Percentiles rank a stretch among this genome's conserved stretches.
Conservation (phyloP, 1,140 invertebrate species). For the Drosophila gunungcola region DNA sequence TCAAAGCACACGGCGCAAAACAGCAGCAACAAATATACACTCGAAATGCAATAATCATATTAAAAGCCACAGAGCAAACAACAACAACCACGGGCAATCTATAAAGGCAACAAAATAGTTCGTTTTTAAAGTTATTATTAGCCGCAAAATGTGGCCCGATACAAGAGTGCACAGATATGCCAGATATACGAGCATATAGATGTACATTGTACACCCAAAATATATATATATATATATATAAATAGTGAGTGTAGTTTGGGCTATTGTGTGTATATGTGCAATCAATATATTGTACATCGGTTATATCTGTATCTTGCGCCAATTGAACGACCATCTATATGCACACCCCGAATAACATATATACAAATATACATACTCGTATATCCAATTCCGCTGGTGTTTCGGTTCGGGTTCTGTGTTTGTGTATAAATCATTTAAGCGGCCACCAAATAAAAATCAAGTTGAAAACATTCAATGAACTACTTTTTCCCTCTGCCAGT, state of each 20-base stretch:
- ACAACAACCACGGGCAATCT: slow-evolving; percentile 53
- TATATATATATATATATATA: slow-evolving; percentile 13
- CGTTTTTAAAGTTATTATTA: slow-evolving; percentile 83
- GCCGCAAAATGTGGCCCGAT: slow-evolving; percentile 77
- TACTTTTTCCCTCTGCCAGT: slow-evolving; percentile 60
- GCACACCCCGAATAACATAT: slow-evolving; percentile 18
- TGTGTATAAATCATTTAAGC: slow-evolving; percentile 81
- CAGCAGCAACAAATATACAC: slow-evolving; percentile 36
- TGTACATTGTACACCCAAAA: slow-evolving; percentile 21
- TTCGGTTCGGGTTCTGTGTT: slow-evolving; percentile 41
- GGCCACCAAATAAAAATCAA: slow-evolving; percentile 81
- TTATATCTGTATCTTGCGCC: slow-evolving; percentile 66
- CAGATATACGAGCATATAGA: slow-evolving; percentile 34
- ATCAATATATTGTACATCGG: slow-evolving; percentile 72
- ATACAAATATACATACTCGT: slow-evolving; percentile 6
- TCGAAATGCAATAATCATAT: slow-evolving; percentile 83
- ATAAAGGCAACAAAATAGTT: slow-evolving; percentile 82
- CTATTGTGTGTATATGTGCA: slow-evolving; percentile 42
- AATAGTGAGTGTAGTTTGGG: slow-evolving; percentile 40
- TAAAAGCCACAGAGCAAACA: slow-evolving; percentile 66
- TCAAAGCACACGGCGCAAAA: slow-evolving; percentile 39
- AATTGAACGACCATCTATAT: slow-evolving; percentile 66
- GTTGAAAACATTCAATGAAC: slow-evolving; percentile 82
- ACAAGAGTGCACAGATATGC: slow-evolving; percentile 50
- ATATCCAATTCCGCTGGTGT: slow-evolving; percentile 18